A percentile compares a stretch with the other conserved stretches of the same genome.
Conservation (phyloP, 2,797 vertebrate genomes). For the Geotrypetes seraphini region DNA sequence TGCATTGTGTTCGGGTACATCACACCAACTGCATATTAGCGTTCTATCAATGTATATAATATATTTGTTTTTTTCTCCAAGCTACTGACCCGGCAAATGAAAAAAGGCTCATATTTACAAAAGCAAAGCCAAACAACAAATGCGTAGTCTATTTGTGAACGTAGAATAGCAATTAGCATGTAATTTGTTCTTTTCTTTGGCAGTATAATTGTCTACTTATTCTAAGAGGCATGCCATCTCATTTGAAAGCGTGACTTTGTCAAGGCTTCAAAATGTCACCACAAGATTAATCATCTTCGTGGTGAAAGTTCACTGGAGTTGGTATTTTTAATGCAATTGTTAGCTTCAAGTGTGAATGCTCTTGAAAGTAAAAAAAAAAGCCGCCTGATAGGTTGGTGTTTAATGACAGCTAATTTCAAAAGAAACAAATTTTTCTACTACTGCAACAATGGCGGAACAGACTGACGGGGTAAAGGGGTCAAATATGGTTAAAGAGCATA, state of each 20-base stretch:
- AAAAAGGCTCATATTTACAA: slow-evolving; percentile 35
- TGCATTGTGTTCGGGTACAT: no score
- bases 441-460: not conserved
- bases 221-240: slow-evolving; percentile 12
- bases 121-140: slow-evolving; percentile 15
- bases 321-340: slow-evolving; percentile 5
- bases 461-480: slow-evolving; percentile 1
- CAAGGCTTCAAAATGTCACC: slow-evolving; percentile 22
- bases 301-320: slow-evolving; percentile 20
- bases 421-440: slow-evolving; percentile 13
- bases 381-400: slow-evolving; percentile 4
- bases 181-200: slow-evolving; percentile 21
- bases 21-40: no score
- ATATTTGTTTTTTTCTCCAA: no score
- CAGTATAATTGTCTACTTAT: slow-evolving; percentile 22
- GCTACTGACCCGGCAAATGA: no score
- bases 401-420: slow-evolving; percentile 21
- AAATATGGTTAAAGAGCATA: not conserved
- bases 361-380: slow-evolving; percentile 6
- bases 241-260: slow-evolving; percentile 23
- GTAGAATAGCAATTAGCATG: slow-evolving; percentile 16
- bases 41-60: no score
- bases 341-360: slow-evolving; percentile 5
- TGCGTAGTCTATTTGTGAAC: slow-evolving; percentile 26
- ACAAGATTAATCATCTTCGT: slow-evolving; percentile 14